These are phyloP conservation scores for Belonocnema kinseyi DNA, from an alignment of 1,140 invertebrate genomes.

Conservation along the genomic window DNA sequence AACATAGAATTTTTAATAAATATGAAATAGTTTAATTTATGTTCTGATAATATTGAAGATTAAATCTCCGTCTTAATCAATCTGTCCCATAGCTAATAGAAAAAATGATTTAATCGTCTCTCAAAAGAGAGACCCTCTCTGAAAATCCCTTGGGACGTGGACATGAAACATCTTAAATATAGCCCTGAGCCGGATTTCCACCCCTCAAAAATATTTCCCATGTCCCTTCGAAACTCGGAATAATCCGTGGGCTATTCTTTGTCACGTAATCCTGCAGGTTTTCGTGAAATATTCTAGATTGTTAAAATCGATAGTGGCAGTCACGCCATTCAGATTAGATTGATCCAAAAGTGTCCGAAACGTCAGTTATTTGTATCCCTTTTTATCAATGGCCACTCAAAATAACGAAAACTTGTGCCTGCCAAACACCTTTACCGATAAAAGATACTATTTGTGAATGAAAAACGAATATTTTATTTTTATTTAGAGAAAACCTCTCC, in stretches of 20 bases:
- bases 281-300: neutral
- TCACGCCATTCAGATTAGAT: neutral
- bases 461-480: too few species aligned
- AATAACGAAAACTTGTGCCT: slow-evolving; percentile 17
- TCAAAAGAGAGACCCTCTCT: neutral
- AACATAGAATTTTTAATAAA: too few species aligned
- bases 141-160: neutral
- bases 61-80: neutral
- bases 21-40: too few species aligned
- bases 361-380: neutral
- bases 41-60: too few species aligned
- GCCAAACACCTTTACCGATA: neutral
- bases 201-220: neutral
- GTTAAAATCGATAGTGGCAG: neutral
- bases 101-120: neutral
- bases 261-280: slow-evolving; percentile 16
- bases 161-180: neutral
- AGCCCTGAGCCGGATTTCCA: neutral
- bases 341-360: neutral
- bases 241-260: slow-evolving; percentile 9
- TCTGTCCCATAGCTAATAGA: neutral
- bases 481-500: too few species aligned
- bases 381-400: neutral
- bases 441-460: too few species aligned
- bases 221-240: neutral